Percentiles rank a stretch among this genome's conserved stretches.
Evolutionary conservation across 1,140 invertebrate species (phyloP).

Genomic region (Venustaconcha ellipsiformis): DNA sequence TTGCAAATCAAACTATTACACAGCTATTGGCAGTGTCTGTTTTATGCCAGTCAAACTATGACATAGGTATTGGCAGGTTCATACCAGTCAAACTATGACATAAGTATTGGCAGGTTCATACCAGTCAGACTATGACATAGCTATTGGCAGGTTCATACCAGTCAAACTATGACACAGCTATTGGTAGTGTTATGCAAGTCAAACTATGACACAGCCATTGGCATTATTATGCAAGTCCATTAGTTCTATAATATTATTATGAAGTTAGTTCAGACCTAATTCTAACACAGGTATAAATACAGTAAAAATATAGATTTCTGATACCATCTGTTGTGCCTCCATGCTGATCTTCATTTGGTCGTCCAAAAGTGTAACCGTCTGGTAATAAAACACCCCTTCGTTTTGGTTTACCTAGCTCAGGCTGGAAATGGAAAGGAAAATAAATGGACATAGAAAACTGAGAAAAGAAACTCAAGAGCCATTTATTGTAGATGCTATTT

Average conservation of each 20-base stretch:
- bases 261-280: neutral
- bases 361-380: slow-evolving; percentile 45
- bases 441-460: no score
- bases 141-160: no score
- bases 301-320: neutral
- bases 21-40: no score
- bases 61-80: neutral
- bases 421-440: slow-evolving; percentile 17
- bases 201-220: no score
- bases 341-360: slow-evolving; percentile 41
- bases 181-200: no score
- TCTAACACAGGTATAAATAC: neutral
- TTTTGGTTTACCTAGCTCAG: slow-evolving; percentile 51
- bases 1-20: neutral
- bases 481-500: no score
- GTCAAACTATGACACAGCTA: no score
- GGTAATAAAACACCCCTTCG: slow-evolving; percentile 47
- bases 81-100: neutral
- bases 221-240: neutral
- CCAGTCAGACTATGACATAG: no score
- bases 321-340: slow-evolving; percentile 56
- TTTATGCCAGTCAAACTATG: no score
- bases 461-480: no score
- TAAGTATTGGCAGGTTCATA: no score
- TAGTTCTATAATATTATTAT: neutral